phyloP scores from a whole-genome alignment of 2,113 vertebrate genomes.

The Halcyon senegalensis region DNA sequence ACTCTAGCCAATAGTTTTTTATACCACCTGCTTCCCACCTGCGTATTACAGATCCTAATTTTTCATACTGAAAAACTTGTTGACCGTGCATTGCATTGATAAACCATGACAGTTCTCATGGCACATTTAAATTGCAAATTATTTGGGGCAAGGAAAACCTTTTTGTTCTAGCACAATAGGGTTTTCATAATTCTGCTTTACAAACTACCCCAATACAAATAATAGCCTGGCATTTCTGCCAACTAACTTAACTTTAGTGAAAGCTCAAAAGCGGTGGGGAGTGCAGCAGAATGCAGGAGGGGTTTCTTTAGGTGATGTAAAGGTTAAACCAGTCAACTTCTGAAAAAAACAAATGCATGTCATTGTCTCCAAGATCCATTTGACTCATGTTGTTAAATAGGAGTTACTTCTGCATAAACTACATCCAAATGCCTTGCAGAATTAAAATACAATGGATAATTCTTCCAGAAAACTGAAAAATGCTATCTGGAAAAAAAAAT shows the following conservation, averaged over 20 bases:
- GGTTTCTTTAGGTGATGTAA: neutral
- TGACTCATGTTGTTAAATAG: neutral
- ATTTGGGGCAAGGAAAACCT: neutral
- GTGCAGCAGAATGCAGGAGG: neutral
- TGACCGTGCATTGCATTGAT: neutral
- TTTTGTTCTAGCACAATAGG: neutral
- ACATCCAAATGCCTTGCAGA: neutral
- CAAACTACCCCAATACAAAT: neutral
- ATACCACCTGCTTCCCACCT: neutral
- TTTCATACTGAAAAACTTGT: neutral
- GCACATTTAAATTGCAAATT: conserved; percentile 14
- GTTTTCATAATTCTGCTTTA: neutral
- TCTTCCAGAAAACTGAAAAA: neutral
- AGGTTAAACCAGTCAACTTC: neutral
- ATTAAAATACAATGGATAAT: neutral
- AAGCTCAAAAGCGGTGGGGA: neutral
- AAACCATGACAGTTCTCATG: neutral
- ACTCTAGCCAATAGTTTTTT: neutral
- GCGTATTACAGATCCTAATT: neutral
- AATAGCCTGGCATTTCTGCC: neutral
- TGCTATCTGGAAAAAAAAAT: neutral
- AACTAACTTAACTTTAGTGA: neutral
- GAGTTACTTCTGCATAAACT: neutral
- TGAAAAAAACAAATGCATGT: neutral
- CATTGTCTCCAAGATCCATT: neutral